Percentiles rank a stretch among this genome's conserved stretches.
Evolutionary conservation across 2,113 vertebrate genomes (phyloP).

Genomic region (Vombatus ursinus): DNA sequence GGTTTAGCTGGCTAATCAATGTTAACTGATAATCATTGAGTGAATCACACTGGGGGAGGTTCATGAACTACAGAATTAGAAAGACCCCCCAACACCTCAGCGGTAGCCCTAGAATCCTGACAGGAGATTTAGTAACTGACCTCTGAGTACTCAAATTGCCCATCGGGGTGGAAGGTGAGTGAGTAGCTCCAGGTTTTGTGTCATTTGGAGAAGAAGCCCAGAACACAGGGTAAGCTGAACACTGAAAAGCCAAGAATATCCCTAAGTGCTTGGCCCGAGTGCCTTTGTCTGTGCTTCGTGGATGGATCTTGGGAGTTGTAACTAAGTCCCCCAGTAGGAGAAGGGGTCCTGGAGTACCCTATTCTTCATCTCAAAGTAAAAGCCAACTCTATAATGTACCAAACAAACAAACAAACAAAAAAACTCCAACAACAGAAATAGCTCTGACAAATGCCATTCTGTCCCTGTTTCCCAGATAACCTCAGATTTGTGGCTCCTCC

Average conservation of each 20-base stretch:
- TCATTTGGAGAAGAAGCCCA: not conserved
- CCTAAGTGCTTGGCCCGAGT: not conserved
- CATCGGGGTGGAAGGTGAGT: not conserved
- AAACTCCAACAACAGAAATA: not conserved
- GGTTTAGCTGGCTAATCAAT: not conserved
- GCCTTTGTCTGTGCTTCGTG: not conserved
- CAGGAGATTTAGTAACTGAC: not conserved
- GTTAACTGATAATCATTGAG: not conserved
- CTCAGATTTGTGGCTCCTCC: constrained; percentile 68
- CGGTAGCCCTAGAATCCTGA: not conserved
- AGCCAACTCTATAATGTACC: constrained; percentile 30
- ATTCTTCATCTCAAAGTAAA: constrained; percentile 40
- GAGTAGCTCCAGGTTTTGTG: not conserved
- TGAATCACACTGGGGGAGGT: not conserved
- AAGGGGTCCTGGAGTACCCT: not conserved
- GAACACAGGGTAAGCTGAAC: not conserved
- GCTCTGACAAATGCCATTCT: constrained; percentile 57
- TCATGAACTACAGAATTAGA: not conserved
- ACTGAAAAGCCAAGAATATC: not conserved
- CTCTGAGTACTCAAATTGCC: not conserved
- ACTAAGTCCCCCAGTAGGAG: not conserved
- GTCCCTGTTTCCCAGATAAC: constrained; percentile 69
- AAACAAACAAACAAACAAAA: not conserved
- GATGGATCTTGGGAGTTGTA: not conserved
- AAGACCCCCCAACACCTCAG: not conserved